These are phyloP conservation scores for Lampris megalopsis DNA, from an alignment of 2,113 vertebrate genomes.

Conservation along the genomic window DNA sequence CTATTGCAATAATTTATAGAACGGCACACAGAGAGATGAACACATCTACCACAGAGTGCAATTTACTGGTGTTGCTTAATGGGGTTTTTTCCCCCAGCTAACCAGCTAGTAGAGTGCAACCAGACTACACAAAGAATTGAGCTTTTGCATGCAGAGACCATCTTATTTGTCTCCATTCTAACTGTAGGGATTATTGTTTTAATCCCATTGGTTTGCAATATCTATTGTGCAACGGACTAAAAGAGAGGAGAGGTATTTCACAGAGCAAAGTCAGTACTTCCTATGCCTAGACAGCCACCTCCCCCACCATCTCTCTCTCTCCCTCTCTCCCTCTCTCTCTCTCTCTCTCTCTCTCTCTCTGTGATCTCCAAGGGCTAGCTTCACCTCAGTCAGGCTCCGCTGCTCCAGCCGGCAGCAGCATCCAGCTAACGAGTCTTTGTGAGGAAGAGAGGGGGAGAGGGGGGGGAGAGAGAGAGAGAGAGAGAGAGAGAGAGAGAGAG, in stretches of 20 bases:
- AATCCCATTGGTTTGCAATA: no score
- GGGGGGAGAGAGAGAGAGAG: conserved; percentile 8
- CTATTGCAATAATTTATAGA: no score
- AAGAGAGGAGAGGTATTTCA: no score
- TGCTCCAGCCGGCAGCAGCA: conserved; percentile 87
- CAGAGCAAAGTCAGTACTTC: conserved; percentile 32
- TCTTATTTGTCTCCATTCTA: no score
- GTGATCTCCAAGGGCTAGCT: conserved; percentile 87
- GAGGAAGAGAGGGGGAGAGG: conserved; percentile 67
- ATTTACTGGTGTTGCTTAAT: no score
- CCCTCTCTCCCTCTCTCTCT: conserved; percentile 2
- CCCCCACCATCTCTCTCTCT: not conserved
- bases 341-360: conserved; percentile 47
- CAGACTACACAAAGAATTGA: conserved; percentile 4
- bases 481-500: conserved; percentile 8
- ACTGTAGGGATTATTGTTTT: no score
- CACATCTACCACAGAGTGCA: no score
- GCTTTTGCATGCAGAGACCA: no score
- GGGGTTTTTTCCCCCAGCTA: no score
- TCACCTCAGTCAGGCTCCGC: conserved; percentile 87
- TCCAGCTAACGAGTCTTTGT: conserved; percentile 94
- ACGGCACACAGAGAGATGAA: no score
- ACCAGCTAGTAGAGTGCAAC: no score
- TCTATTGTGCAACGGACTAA: no score
- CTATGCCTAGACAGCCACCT: conserved; percentile 28